A percentile compares a stretch with the other conserved stretches of the same genome.
Evolutionary conservation across 2,888 invertebrate genomes (phyloP).

Genomic region (Caenorhabditis parvicauda): DNA sequence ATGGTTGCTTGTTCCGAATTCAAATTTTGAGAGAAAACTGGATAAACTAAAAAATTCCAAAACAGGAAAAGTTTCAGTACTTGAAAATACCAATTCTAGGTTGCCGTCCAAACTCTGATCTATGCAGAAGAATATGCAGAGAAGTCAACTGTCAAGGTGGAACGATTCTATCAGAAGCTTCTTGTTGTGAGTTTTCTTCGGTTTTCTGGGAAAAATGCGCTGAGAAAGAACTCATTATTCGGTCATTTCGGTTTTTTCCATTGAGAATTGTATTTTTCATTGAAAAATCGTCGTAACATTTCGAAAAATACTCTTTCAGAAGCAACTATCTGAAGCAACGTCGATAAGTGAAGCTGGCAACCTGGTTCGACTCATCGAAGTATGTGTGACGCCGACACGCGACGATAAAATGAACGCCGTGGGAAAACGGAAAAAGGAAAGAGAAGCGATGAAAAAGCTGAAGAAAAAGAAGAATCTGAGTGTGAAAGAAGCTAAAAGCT

Average conservation of each 20-base stretch:
- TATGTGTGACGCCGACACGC: conserved; percentile 12
- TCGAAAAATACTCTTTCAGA: conserved; percentile 11
- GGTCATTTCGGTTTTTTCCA: background rate
- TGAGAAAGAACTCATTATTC: too few species aligned
- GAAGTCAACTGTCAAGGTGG: conserved; percentile 11
- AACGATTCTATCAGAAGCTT: conserved; percentile 18
- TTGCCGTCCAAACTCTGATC: conserved; percentile 33
- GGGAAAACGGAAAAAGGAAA: conserved; percentile 21
- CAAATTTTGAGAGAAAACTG: background rate
- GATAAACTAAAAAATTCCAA: conserved; percentile 1
- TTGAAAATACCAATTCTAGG: too few species aligned
- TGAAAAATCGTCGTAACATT: too few species aligned
- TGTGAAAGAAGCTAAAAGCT: conserved; percentile 8
- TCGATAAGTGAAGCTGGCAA: conserved; percentile 11
- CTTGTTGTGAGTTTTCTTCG: conserved; percentile 13
- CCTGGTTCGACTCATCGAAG: conserved; percentile 18
- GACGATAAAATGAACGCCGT: conserved; percentile 23
- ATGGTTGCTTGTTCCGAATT: too few species aligned
- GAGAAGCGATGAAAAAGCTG: conserved; percentile 18
- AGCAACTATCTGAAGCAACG: conserved; percentile 19
- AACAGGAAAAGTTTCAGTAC: too few species aligned
- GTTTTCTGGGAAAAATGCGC: too few species aligned
- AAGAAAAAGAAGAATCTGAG: conserved; percentile 17
- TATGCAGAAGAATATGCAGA: conserved; percentile 25
- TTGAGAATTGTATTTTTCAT: background rate